Conservation (phyloP, 1,140 invertebrate species). For the Acromyrmex heyeri region DNA sequence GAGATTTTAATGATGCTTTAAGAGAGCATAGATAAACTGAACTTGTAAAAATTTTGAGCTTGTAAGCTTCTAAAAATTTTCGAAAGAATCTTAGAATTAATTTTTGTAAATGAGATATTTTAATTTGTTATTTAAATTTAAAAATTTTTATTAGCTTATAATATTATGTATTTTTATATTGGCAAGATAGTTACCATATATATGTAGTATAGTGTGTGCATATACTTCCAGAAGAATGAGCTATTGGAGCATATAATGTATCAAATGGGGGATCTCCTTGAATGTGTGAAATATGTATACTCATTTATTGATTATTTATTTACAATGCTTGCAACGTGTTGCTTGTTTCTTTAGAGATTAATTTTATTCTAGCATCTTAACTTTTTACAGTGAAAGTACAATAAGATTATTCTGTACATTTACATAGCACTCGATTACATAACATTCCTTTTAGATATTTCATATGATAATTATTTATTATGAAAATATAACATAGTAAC, state of each 20-base stretch:
- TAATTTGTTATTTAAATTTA: conserved; percentile 16
- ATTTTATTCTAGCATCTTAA: conserved; percentile 43
- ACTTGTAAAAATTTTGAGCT: no score
- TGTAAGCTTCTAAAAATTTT: background rate
- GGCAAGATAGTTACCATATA: conserved; percentile 29
- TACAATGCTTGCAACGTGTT: conserved; percentile 57
- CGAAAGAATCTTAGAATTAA: background rate
- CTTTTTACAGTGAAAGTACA: conserved; percentile 3
- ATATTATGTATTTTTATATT: conserved; percentile 25
- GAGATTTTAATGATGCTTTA: background rate
- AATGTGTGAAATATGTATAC: conserved; percentile 67
- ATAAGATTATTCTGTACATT: conserved; percentile 15
- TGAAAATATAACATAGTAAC: background rate
- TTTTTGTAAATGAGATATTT: background rate
- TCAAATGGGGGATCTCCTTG: conserved; percentile 58
- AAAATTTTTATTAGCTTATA: conserved; percentile 37
- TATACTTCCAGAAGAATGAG: conserved; percentile 79
- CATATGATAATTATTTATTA: conserved; percentile 13
- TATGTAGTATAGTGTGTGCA: conserved; percentile 21
- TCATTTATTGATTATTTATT: conserved; percentile 81
- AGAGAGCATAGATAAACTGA: background rate
- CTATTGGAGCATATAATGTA: conserved; percentile 84
- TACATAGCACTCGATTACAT: background rate
- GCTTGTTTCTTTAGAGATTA: conserved; percentile 19
- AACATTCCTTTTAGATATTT: background rate